A percentile compares a stretch with the other conserved stretches of the same genome.
phyloP scores from a whole-genome alignment of 2,113 vertebrate species.

The Cichladusa arquata region DNA sequence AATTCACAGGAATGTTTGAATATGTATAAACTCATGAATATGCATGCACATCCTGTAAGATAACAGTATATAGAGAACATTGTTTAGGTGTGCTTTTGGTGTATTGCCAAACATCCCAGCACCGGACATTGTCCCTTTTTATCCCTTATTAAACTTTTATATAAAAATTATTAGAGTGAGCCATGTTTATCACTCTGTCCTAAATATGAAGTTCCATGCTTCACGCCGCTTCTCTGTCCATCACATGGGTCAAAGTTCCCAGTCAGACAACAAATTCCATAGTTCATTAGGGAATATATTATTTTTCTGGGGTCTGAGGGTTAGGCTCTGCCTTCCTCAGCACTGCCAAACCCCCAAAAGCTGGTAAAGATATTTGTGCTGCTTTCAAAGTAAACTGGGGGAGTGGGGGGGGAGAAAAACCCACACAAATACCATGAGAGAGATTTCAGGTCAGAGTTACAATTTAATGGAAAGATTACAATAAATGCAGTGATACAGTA shows the following conservation, averaged over 20 bases:
- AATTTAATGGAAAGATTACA: neutral
- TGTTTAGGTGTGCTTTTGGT: too few species aligned
- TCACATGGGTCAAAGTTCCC: neutral
- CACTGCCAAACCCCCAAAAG: neutral
- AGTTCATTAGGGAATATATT: rapidly evolving
- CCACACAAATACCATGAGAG: neutral
- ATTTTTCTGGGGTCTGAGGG: neutral
- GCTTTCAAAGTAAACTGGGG: neutral
- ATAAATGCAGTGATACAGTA: neutral
- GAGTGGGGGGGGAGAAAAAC: neutral
- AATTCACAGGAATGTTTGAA: too few species aligned
- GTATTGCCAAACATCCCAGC: too few species aligned
- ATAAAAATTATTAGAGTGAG: too few species aligned
- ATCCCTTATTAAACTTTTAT: too few species aligned
- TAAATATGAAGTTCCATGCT: rapidly evolving
- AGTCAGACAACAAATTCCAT: neutral
- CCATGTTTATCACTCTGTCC: neutral
- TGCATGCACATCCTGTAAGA: too few species aligned
- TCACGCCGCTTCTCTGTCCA: neutral
- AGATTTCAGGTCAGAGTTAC: neutral
- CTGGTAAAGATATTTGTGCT: neutral
- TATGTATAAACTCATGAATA: too few species aligned
- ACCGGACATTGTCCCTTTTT: too few species aligned
- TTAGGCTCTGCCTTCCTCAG: neutral
- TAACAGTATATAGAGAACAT: too few species aligned